phyloP scores from a whole-genome alignment of 2,888 invertebrate species.

The Drosophila pseudotalamancana region DNA sequence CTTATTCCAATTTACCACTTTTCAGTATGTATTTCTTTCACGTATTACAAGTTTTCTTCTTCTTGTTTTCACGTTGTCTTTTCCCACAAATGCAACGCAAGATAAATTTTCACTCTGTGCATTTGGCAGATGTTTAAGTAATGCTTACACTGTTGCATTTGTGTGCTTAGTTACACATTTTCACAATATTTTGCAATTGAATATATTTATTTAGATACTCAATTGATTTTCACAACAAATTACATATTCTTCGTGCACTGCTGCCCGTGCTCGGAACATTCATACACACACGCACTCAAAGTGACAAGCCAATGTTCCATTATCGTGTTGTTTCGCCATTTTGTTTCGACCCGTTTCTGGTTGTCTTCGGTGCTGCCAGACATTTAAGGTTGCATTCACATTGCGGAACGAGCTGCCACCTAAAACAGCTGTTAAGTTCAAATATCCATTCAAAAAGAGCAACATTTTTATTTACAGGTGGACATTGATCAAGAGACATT shows the following conservation, averaged over 20 bases:
- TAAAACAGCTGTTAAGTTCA: constrained; percentile 13
- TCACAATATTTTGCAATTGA: constrained; percentile 23
- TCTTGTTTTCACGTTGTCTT: constrained; percentile 68
- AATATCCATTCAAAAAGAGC: constrained; percentile 12
- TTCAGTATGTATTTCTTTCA: constrained; percentile 75
- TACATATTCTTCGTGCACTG: constrained; percentile 72
- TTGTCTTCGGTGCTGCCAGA: constrained; percentile 35
- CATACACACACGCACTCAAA: constrained; percentile 24
- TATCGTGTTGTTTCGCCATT: constrained; percentile 53
- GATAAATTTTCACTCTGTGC: constrained; percentile 38
- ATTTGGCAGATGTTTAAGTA: neutral
- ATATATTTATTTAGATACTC: constrained; percentile 43
- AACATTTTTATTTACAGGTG: constrained; percentile 61
- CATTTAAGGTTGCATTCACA: neutral
- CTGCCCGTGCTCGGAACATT: constrained; percentile 50
- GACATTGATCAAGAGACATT: constrained; percentile 80
- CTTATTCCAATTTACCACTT: constrained; percentile 40
- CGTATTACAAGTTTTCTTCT: constrained; percentile 73
- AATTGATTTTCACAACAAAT: constrained; percentile 73
- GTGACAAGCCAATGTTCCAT: constrained; percentile 57
- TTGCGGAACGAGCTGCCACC: constrained; percentile 9
- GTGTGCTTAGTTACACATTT: constrained; percentile 34
- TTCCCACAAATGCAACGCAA: constrained; percentile 36
- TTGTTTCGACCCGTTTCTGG: constrained; percentile 47
- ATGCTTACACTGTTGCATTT: constrained; percentile 45